These are phyloP conservation scores for Nomada ruficornis DNA, from an alignment of 2,888 invertebrate genomes.

Conservation along the genomic window DNA sequence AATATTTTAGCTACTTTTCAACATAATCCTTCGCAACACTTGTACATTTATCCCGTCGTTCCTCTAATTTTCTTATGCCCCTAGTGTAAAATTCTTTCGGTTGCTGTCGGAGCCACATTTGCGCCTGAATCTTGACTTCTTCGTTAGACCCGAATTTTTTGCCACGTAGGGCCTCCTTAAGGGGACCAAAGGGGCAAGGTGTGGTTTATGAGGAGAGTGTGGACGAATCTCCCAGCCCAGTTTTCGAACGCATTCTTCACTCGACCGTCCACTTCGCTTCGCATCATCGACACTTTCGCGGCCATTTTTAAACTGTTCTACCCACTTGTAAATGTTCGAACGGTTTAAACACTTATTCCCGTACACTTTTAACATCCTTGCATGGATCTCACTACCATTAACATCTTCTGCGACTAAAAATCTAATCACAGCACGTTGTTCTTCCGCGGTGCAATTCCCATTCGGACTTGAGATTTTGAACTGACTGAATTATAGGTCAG, in stretches of 20 bases:
- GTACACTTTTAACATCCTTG: no score
- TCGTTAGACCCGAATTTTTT: neutral
- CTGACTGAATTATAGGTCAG: constrained; percentile 1
- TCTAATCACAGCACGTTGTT: constrained; percentile 10
- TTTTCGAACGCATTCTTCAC: constrained; percentile 1
- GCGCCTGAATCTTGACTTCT: constrained; percentile 9
- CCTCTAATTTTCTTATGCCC: constrained; percentile 19
- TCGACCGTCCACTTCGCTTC: no score
- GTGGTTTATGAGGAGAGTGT: neutral
- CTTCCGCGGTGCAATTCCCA: neutral
- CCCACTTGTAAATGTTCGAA: constrained; percentile 5
- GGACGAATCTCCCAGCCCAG: constrained; percentile 10
- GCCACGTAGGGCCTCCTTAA: neutral
- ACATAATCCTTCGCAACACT: no score
- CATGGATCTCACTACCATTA: neutral
- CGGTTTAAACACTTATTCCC: neutral
- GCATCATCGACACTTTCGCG: neutral
- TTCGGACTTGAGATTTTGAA: neutral
- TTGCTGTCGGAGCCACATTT: constrained; percentile 18
- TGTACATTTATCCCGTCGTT: constrained; percentile 11
- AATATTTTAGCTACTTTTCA: no score
- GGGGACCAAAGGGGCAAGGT: constrained; percentile 13
- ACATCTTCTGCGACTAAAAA: constrained; percentile 6
- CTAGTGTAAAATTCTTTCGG: constrained; percentile 25
- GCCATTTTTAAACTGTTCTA: constrained; percentile 4